phyloP scores from a whole-genome alignment of 2,113 vertebrate species.

The Zosterops pallidus region DNA sequence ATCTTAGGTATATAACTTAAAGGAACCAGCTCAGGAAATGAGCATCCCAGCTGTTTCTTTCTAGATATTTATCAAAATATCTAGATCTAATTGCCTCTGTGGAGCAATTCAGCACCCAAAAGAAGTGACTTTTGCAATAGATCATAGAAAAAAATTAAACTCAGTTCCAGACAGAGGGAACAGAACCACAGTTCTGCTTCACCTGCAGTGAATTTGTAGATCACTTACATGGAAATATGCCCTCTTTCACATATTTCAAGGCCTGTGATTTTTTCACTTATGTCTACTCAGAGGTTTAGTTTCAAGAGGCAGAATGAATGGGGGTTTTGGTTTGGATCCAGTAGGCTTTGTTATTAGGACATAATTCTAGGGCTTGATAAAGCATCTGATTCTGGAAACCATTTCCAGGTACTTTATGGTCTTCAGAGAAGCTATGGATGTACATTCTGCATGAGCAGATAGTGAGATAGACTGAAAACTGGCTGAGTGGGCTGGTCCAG shows the following conservation, averaged over 20 bases:
- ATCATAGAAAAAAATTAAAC: neutral
- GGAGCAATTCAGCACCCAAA: neutral
- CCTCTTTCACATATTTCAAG: neutral
- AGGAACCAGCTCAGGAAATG: neutral
- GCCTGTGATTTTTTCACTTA: neutral
- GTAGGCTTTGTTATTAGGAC: neutral
- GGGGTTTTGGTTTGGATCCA: neutral
- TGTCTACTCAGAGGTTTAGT: neutral
- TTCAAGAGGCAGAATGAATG: neutral
- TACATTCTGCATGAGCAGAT: neutral
- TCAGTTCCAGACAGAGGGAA: neutral
- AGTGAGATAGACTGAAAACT: neutral
- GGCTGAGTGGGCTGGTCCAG: neutral
- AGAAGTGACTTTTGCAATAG: neutral
- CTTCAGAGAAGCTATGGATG: neutral
- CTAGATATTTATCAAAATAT: neutral
- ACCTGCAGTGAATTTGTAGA: neutral
- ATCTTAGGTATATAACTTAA: neutral
- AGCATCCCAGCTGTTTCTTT: neutral
- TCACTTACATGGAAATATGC: neutral
- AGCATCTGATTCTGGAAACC: neutral
- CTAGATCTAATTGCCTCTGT: neutral
- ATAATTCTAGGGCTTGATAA: neutral
- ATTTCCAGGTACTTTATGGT: neutral
- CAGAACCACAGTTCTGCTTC: neutral